These are phyloP conservation scores for Tragopan temminckii DNA, from an alignment of 2,797 vertebrate species.

Conservation along the genomic window DNA sequence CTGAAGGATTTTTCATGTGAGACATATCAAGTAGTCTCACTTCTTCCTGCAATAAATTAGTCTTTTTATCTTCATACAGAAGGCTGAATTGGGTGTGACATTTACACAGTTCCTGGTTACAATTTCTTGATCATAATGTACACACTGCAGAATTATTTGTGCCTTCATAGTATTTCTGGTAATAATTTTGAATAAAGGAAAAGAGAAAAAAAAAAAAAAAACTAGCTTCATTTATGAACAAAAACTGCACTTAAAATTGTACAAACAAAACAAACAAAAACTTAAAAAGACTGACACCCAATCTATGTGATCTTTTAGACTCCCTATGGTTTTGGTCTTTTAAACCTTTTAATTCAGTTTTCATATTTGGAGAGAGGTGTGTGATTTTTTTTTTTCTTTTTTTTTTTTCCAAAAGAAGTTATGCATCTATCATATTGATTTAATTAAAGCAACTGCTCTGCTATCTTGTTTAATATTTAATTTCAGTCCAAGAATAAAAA, in stretches of 20 bases:
- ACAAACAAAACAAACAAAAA: background rate
- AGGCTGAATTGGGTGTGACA: background rate
- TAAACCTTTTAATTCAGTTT: background rate
- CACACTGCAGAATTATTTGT: background rate
- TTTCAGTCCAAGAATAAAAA: conserved; percentile 7
- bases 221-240: background rate
- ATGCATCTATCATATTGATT: background rate
- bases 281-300: background rate
- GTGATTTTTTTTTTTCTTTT: background rate
- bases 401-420: background rate
- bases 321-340: background rate
- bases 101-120: background rate
- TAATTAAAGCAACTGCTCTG: conserved; percentile 5
- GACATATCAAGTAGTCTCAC: background rate
- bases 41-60: background rate
- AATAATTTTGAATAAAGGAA: background rate
- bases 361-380: background rate
- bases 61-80: background rate
- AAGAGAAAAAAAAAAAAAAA: background rate
- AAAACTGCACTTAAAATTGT: background rate
- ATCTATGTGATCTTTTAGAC: background rate
- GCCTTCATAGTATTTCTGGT: background rate
- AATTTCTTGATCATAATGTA: background rate
- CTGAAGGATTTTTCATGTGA: background rate
- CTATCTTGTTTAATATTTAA: conserved; percentile 36